Evolutionary conservation across 2,113 vertebrate species (phyloP).

Genomic region (Onychostoma macrolepis): DNA sequence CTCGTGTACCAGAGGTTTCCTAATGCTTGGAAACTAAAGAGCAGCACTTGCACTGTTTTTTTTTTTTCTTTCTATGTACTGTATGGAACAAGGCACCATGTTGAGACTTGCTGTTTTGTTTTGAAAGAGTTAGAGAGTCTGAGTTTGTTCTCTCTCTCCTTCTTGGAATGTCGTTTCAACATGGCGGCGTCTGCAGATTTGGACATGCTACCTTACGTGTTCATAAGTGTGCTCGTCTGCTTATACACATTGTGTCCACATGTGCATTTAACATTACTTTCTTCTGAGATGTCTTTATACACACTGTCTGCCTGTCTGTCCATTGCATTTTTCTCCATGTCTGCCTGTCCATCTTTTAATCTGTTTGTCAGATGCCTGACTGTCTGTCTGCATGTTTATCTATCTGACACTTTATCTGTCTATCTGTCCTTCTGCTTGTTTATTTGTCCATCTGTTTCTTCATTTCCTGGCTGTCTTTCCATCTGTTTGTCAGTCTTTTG

Average conservation of each 20-base stretch:
- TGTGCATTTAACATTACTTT: not conserved
- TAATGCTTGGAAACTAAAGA: not conserved
- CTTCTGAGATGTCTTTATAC: not conserved
- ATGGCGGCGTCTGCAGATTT: slow-evolving; percentile 64
- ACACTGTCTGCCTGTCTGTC: not conserved
- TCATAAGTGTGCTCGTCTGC: not conserved
- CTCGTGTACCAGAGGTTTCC: not conserved
- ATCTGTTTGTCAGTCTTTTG: not conserved
- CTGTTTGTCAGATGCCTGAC: not conserved
- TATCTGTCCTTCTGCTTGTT: not conserved
- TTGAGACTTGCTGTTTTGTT: slow-evolving; percentile 70
- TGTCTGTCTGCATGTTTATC: not conserved
- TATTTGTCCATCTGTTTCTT: not conserved
- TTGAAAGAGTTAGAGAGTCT: slow-evolving; percentile 48
- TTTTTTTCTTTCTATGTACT: slow-evolving; percentile 51
- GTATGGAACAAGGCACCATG: slow-evolving; percentile 67
- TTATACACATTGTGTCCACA: not conserved
- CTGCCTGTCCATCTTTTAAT: not conserved
- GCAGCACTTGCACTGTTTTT: slow-evolving; percentile 32
- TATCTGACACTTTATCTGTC: not conserved
- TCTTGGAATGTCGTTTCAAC: slow-evolving; percentile 68
- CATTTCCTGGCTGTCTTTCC: not conserved
- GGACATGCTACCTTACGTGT: slow-evolving; percentile 46
- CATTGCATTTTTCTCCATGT: not conserved
- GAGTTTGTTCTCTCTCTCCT: slow-evolving; percentile 54